Conservation (phyloP, 2,888 invertebrate species). For the Epirrhoe alternata region DNA sequence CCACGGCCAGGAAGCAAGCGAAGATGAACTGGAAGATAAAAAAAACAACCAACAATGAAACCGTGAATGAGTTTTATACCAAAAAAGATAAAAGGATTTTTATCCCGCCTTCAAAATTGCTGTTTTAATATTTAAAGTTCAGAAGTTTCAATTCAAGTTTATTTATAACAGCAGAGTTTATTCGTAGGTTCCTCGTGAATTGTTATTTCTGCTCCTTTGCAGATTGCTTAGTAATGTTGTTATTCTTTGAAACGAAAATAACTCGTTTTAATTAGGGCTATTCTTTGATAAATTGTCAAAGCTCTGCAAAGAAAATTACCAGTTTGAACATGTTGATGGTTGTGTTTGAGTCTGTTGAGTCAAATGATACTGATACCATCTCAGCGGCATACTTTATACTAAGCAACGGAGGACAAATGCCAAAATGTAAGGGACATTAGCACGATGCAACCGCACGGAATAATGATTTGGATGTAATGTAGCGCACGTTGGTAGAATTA, state of each 20-base stretch:
- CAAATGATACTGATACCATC: conserved; percentile 45
- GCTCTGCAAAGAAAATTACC: conserved; percentile 42
- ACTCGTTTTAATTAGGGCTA: not conserved
- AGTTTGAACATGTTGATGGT: conserved; percentile 59
- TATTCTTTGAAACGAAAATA: not conserved
- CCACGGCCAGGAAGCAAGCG: conserved; percentile 78
- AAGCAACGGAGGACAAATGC: conserved; percentile 36
- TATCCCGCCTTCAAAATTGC: not conserved
- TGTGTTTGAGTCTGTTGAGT: conserved; percentile 41
- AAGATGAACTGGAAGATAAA: conserved; percentile 66
- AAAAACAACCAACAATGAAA: not conserved
- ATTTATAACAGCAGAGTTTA: not conserved
- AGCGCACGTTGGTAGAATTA: not conserved
- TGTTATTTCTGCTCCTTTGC: not conserved
- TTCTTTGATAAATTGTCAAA: not conserved
- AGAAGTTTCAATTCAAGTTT: not conserved
- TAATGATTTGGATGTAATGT: conserved; percentile 29
- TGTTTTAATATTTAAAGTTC: not conserved
- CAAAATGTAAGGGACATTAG: conserved; percentile 23
- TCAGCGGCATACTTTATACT: conserved; percentile 38
- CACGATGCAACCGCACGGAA: conserved; percentile 25
- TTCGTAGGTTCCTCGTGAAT: not conserved
- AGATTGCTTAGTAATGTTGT: not conserved
- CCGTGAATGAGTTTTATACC: not conserved
- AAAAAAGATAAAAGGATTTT: not conserved